These are phyloP conservation scores for Polydrusus cervinus DNA, from an alignment of 2,888 invertebrate species.

Conservation along the genomic window DNA sequence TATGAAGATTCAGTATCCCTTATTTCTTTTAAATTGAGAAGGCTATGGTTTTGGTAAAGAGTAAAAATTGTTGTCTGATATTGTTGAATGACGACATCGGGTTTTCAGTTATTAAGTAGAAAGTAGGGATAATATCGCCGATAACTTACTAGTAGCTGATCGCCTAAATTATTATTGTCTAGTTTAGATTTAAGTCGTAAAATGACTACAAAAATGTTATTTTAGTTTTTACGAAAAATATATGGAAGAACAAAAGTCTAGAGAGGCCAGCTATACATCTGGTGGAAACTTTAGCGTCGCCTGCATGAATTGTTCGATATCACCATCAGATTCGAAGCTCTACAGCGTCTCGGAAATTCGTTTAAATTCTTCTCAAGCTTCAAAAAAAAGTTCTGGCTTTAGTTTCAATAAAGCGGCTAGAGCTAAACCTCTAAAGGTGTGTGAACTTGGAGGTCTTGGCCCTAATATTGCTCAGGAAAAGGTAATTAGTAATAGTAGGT, in stretches of 20 bases:
- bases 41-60: too few relatives aligned
- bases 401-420: not conserved
- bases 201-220: too few relatives aligned
- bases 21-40: too few relatives aligned
- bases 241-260: constrained; percentile 21
- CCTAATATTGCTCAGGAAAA: constrained; percentile 46
- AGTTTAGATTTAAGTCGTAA: too few relatives aligned
- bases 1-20: too few relatives aligned
- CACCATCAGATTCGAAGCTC: constrained; percentile 22
- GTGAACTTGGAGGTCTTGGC: constrained; percentile 44
- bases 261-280: not conserved
- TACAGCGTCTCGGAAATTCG: constrained; percentile 27
- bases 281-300: constrained; percentile 4
- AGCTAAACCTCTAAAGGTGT: constrained; percentile 30
- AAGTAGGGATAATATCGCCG: too few relatives aligned
- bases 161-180: too few relatives aligned
- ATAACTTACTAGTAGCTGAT: too few relatives aligned
- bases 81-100: too few relatives aligned
- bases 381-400: constrained; percentile 12
- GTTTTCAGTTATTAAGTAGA: too few relatives aligned
- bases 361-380: constrained; percentile 1
- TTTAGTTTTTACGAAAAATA: constrained; percentile 28
- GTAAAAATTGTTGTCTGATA: too few relatives aligned
- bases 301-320: not conserved
- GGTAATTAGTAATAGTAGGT: constrained; percentile 29